Conservation (phyloP, 2,113 vertebrate genomes). For the Columbina picui region DNA sequence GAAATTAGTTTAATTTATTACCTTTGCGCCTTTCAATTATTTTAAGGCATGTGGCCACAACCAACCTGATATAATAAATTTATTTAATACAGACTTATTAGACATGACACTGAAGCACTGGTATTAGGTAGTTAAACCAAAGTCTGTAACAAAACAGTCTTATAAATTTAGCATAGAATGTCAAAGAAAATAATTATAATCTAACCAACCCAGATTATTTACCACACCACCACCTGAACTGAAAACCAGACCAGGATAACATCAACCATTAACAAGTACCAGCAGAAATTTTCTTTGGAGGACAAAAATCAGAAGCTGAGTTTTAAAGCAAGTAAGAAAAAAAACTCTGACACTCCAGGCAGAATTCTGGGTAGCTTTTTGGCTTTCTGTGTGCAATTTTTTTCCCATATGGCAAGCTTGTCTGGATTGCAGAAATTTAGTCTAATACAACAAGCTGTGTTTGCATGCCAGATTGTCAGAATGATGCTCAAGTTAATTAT, state of each 20-base stretch:
- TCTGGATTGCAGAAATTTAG: not conserved
- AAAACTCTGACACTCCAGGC: not conserved
- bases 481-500: not conserved
- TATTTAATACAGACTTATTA: not conserved
- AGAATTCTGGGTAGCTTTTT: not conserved
- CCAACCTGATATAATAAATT: not conserved
- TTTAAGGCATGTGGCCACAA: not conserved
- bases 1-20: not conserved
- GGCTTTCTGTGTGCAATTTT: fast-evolving
- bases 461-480: not conserved
- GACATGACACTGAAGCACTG: not conserved
- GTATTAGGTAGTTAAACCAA: not conserved
- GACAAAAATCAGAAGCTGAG: not conserved
- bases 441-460: not conserved
- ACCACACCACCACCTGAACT: not conserved
- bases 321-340: not conserved
- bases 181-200: not conserved
- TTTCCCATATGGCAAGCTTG: not conserved
- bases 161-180: not conserved
- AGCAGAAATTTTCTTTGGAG: not conserved
- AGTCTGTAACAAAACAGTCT: not conserved
- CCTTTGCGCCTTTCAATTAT: not conserved
- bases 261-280: not conserved
- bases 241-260: not conserved
- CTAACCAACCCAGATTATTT: not conserved